A percentile compares a stretch with the other conserved stretches of the same genome.
These are phyloP conservation scores for Bombus soroeensis DNA, from an alignment of 1,140 invertebrate species.

Conservation along the genomic window DNA sequence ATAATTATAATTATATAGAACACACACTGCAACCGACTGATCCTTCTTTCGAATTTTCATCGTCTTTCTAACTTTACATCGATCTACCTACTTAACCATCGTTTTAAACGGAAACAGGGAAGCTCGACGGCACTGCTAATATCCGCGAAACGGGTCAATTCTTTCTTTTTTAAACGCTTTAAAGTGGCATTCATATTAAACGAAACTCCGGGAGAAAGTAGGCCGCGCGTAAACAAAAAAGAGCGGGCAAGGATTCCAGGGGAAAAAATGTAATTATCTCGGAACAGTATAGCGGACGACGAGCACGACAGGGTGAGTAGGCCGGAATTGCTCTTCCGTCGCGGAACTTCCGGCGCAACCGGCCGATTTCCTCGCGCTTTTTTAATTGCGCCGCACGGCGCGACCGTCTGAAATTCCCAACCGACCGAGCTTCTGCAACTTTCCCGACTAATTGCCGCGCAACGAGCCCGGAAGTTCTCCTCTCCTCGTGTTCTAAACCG, in stretches of 20 bases:
- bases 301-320: background rate
- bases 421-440: slow-evolving; percentile 22
- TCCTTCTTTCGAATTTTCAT: background rate
- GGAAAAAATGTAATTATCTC: slow-evolving; percentile 36
- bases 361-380: slow-evolving; percentile 14
- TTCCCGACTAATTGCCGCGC: slow-evolving; percentile 47
- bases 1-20: no score
- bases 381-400: slow-evolving; percentile 26
- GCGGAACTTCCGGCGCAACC: slow-evolving; percentile 21
- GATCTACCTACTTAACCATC: background rate
- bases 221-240: slow-evolving; percentile 31
- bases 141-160: background rate
- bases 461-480: background rate
- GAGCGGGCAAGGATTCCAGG: background rate
- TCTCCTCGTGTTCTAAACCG: background rate
- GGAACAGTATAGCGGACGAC: background rate
- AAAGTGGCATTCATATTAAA: slow-evolving; percentile 19
- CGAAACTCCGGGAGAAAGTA: slow-evolving; percentile 6
- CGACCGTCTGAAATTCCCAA: slow-evolving; percentile 9
- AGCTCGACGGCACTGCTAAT: background rate
- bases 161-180: background rate
- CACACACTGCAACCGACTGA: no score
- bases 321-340: slow-evolving; percentile 2
- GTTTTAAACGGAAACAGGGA: background rate
- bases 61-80: background rate